phyloP scores from a whole-genome alignment of 2,113 vertebrate species.

The Saimiri boliviensis region DNA sequence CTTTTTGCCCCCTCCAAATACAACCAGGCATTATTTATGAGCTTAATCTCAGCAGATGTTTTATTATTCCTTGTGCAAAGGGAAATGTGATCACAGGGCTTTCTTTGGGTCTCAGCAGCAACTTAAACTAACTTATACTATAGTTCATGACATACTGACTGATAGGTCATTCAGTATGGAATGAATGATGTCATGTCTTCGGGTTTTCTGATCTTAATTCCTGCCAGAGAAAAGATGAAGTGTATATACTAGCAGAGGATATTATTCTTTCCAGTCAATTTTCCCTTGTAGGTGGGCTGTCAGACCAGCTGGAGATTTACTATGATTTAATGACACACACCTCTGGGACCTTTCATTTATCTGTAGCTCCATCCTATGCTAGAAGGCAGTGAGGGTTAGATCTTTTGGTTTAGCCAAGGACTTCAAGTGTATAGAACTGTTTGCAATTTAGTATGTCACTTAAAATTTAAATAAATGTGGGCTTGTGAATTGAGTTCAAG shows the following conservation, averaged over 20 bases:
- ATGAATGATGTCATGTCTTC: background rate
- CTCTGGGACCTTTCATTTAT: background rate
- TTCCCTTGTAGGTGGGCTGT: background rate
- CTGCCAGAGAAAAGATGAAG: background rate
- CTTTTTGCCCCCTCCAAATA: background rate
- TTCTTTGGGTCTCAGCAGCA: background rate
- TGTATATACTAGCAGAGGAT: background rate
- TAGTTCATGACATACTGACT: background rate
- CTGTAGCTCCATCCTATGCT: background rate
- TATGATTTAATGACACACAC: background rate
- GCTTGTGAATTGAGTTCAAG: background rate
- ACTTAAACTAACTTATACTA: background rate
- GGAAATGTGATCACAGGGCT: background rate
- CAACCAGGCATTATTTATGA: background rate
- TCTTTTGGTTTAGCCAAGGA: background rate
- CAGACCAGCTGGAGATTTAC: background rate
- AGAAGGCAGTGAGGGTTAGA: background rate
- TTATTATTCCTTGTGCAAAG: background rate
- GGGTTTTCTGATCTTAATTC: constrained; percentile 17
- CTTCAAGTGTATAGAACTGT: background rate
- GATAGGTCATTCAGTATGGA: background rate
- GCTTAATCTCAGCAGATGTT: background rate
- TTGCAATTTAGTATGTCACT: background rate
- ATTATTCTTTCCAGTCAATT: background rate
- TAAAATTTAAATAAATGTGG: background rate